Conservation (phyloP, 23 tunicate species). For the Ciona savignyi region DNA sequence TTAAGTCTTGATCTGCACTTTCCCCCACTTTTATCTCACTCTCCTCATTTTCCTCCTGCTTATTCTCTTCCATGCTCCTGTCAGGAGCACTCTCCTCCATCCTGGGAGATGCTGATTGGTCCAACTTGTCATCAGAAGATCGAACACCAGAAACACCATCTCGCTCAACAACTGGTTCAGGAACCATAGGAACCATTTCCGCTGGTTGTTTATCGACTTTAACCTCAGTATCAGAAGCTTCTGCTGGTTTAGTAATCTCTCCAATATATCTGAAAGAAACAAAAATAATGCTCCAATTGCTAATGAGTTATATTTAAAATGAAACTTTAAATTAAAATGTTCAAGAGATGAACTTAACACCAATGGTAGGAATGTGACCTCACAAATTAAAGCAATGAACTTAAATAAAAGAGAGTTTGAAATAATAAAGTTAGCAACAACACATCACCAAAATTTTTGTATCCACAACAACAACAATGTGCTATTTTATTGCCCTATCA, state of each 20-base stretch:
- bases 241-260: slow-evolving; percentile 16
- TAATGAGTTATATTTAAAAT: background rate
- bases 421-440: no score
- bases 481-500: no score
- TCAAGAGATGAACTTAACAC: no score
- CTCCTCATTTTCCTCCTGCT: slow-evolving; percentile 15
- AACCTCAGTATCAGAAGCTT: background rate
- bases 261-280: slow-evolving; percentile 37
- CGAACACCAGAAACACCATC: background rate
- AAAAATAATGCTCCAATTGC: background rate
- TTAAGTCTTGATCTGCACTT: slow-evolving; percentile 19
- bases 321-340: background rate
- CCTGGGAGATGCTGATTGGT: background rate
- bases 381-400: no score
- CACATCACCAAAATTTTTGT: no score
- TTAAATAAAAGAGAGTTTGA: no score
- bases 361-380: no score
- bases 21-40: slow-evolving; percentile 14
- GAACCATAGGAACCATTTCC: background rate
- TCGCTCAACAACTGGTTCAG: slow-evolving; percentile 15
- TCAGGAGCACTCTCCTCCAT: background rate
- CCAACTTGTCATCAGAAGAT: background rate
- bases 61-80: slow-evolving; percentile 17
- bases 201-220: background rate
- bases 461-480: no score